These are phyloP conservation scores for Halichoerus grypus DNA, from an alignment of 2,113 vertebrate genomes.

Conservation along the genomic window DNA sequence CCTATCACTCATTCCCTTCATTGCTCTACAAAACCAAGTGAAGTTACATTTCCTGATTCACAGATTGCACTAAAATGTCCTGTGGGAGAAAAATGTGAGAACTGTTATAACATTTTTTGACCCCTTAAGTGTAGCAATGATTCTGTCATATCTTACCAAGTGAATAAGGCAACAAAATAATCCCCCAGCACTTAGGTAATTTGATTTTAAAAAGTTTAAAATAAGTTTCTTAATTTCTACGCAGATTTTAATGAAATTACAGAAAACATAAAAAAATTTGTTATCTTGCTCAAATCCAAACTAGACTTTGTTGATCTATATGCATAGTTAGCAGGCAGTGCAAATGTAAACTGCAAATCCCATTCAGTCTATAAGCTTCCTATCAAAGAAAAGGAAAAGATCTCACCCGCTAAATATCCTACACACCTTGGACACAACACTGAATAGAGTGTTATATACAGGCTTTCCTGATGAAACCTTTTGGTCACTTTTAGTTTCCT, in stretches of 20 bases:
- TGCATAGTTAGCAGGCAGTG: neutral
- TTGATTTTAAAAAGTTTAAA: neutral
- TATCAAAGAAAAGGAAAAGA: neutral
- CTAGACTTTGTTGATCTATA: neutral
- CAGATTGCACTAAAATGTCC: neutral
- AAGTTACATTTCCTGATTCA: neutral
- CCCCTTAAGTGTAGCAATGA: neutral
- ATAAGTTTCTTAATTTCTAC: neutral
- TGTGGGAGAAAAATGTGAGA: neutral
- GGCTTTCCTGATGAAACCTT: neutral
- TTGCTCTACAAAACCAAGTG: neutral
- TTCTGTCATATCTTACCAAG: neutral
- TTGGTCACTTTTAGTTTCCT: neutral
- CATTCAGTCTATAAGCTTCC: neutral
- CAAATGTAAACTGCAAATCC: neutral
- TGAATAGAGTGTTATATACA: neutral
- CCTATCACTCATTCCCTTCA: neutral
- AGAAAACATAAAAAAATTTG: neutral
- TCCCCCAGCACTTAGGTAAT: neutral
- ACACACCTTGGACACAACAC: neutral
- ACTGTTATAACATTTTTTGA: neutral
- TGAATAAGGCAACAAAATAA: neutral
- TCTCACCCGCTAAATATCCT: neutral
- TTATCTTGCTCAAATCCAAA: neutral
- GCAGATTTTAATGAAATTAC: neutral